These are phyloP conservation scores for Rotaria sp. DNA, from an alignment of 2,888 invertebrate genomes.

Conservation along the genomic window DNA sequence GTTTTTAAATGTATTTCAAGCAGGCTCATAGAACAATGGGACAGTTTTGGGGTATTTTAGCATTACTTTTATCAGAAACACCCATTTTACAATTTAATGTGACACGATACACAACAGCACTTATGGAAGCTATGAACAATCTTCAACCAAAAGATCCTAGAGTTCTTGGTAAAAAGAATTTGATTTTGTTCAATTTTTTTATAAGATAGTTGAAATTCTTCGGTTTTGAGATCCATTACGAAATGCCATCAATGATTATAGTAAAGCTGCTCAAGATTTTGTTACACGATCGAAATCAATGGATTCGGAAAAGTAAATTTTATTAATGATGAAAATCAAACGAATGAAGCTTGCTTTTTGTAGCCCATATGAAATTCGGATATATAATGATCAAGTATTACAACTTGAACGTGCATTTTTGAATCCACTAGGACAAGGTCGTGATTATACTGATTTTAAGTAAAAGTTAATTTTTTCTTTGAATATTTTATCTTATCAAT, in stretches of 20 bases:
- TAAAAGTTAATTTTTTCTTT: not conserved
- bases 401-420: conserved; percentile 37
- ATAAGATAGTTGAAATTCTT: not conserved
- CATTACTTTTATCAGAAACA: not conserved
- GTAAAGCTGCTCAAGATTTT: not conserved
- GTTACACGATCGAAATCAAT: not conserved
- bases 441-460: conserved; percentile 32
- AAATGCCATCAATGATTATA: not conserved
- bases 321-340: too few species aligned
- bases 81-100: not conserved
- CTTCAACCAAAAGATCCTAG: not conserved
- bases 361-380: conserved; percentile 27
- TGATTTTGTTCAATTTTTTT: not conserved
- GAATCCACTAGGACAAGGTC: conserved; percentile 25
- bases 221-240: not conserved
- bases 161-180: not conserved
- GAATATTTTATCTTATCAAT: not conserved
- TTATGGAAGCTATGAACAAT: not conserved
- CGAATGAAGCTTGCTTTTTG: not conserved
- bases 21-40: not conserved
- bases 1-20: conserved; percentile 1
- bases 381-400: conserved; percentile 38
- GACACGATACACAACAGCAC: not conserved
- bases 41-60: not conserved
- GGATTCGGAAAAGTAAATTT: not conserved